These are phyloP conservation scores for Muntiacus reevesi DNA, from an alignment of 2,113 vertebrate species.

Conservation along the genomic window DNA sequence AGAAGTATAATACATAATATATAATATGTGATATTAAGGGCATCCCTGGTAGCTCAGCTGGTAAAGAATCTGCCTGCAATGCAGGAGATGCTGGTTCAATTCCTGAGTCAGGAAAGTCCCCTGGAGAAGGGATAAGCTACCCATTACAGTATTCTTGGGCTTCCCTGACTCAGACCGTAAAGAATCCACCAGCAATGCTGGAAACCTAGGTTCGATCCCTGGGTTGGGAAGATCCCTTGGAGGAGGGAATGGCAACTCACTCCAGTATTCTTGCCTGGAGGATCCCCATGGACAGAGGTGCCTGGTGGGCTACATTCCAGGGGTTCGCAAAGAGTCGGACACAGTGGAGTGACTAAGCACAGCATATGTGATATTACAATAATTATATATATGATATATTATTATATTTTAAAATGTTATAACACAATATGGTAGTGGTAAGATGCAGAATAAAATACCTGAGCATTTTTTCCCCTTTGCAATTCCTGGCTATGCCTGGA, in stretches of 20 bases:
- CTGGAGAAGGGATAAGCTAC: not conserved
- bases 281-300: not conserved
- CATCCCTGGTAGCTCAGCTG: not conserved
- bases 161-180: not conserved
- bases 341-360: not conserved
- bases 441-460: not conserved
- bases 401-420: not conserved
- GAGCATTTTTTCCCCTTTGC: not conserved
- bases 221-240: not conserved
- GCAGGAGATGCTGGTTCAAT: not conserved
- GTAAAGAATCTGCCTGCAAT: not conserved
- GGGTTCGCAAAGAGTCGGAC: not conserved
- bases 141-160: not conserved
- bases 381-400: not conserved
- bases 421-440: too few species aligned
- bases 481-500: not conserved
- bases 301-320: not conserved
- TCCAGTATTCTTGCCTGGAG: not conserved
- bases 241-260: not conserved
- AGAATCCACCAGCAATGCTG: not conserved
- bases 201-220: not conserved
- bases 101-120: not conserved
- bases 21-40: not conserved
- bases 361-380: not conserved
- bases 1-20: not conserved